Conservation (phyloP, 2,113 vertebrate species). For the Nycticryphes semicollaris region DNA sequence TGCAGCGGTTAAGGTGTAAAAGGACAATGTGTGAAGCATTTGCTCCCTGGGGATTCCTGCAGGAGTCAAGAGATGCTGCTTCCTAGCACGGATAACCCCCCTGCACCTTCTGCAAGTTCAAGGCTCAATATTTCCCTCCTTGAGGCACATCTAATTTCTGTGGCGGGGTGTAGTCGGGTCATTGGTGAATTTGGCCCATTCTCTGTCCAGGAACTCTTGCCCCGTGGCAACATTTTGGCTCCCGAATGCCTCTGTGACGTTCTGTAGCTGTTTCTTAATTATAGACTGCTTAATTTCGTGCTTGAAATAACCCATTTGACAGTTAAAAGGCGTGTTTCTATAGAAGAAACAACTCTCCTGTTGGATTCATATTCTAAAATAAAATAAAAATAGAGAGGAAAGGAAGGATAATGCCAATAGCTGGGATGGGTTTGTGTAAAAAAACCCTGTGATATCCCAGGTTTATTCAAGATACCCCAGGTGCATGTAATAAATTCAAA, state of each 20-base stretch:
- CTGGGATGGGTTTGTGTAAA: not conserved
- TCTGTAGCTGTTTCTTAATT: not conserved
- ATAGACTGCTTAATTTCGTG: not conserved
- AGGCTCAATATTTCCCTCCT: accelerated
- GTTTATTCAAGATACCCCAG: not conserved
- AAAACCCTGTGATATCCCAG: not conserved
- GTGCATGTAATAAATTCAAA: not conserved
- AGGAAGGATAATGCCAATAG: not conserved
- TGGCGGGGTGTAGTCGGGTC: too few relatives aligned
- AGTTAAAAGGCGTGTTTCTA: not conserved
- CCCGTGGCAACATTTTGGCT: not conserved
- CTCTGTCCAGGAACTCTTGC: not conserved
- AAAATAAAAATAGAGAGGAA: not conserved
- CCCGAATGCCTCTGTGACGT: not conserved
- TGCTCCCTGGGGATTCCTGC: not conserved
- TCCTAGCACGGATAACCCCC: not conserved
- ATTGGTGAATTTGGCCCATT: not conserved
- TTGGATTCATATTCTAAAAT: not conserved
- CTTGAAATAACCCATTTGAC: not conserved
- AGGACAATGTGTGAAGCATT: accelerated
- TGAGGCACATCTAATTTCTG: not conserved
- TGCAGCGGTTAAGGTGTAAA: not conserved
- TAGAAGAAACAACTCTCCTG: not conserved
- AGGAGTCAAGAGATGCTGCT: not conserved
- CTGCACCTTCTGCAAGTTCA: not conserved